A percentile compares a stretch with the other conserved stretches of the same genome.
Conservation (phyloP, 2,888 invertebrate species). For the Acanthosepion lycidas region DNA sequence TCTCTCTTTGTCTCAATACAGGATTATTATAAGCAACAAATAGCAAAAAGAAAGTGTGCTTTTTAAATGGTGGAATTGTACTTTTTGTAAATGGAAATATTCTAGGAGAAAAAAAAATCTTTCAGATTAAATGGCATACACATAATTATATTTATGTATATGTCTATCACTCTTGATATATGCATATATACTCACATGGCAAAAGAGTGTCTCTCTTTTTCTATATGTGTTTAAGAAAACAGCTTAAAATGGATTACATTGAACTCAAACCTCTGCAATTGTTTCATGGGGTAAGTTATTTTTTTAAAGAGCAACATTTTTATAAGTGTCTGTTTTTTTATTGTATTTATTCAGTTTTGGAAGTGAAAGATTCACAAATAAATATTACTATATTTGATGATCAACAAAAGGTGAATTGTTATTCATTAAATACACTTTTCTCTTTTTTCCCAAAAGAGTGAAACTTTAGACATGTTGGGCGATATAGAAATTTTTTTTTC, state of each 20-base stretch:
- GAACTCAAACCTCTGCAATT: conserved; percentile 50
- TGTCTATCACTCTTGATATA: neutral
- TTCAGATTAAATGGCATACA: too few species aligned
- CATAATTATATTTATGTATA: too few species aligned
- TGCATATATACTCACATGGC: neutral
- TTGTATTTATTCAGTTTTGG: too few species aligned
- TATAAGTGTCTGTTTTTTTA: too few species aligned
- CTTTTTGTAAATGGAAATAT: neutral
- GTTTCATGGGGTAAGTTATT: conserved; percentile 39
- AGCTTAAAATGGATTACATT: conserved; percentile 48
- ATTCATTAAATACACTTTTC: neutral
- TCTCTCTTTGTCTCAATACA: too few species aligned
- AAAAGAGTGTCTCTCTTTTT: neutral
- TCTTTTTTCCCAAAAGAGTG: neutral
- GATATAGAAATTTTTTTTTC: too few species aligned
- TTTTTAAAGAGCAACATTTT: too few species aligned
- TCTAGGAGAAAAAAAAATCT: neutral
- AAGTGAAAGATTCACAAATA: neutral
- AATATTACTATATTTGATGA: neutral
- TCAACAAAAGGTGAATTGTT: neutral
- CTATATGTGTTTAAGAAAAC: neutral
- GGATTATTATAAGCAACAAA: too few species aligned
- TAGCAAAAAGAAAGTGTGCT: too few species aligned
- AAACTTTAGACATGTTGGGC: too few species aligned
- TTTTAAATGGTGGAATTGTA: neutral